phyloP scores from a whole-genome alignment of 2,888 invertebrate genomes.

The Penaeus monodon region DNA sequence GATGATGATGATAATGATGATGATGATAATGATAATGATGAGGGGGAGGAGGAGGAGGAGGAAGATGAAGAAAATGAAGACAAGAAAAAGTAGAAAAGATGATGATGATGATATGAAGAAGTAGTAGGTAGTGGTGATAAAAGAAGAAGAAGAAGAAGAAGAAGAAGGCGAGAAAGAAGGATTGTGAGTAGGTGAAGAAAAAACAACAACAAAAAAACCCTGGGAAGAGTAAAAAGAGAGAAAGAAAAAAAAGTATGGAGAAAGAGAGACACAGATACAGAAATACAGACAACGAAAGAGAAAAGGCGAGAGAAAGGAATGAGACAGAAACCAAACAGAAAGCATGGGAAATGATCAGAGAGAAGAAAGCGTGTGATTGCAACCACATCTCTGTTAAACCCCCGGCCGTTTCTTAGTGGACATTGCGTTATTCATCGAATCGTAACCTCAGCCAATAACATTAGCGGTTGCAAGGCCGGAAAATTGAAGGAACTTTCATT shows the following conservation, averaged over 20 bases:
- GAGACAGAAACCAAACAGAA: neutral
- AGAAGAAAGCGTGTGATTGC: neutral
- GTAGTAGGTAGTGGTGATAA: neutral
- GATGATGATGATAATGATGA: too few species aligned
- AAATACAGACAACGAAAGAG: neutral
- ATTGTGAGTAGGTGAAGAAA: neutral
- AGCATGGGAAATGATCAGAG: neutral
- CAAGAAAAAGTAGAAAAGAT: too few species aligned
- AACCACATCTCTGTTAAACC: conserved; percentile 1
- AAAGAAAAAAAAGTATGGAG: neutral
- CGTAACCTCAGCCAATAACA: too few species aligned
- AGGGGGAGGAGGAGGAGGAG: neutral
- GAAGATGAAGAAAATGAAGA: too few species aligned
- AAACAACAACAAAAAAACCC: neutral
- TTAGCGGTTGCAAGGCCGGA: too few species aligned
- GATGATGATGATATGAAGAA: neutral
- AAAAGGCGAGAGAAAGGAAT: neutral
- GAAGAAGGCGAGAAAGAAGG: neutral
- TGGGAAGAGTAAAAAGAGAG: neutral
- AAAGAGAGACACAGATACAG: neutral
- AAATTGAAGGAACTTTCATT: too few species aligned
- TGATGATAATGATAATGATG: neutral
- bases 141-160: neutral
- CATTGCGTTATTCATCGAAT: too few species aligned
- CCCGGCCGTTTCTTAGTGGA: too few species aligned